phyloP scores from a whole-genome alignment of 2,113 vertebrate genomes.

The Lepus europaeus region DNA sequence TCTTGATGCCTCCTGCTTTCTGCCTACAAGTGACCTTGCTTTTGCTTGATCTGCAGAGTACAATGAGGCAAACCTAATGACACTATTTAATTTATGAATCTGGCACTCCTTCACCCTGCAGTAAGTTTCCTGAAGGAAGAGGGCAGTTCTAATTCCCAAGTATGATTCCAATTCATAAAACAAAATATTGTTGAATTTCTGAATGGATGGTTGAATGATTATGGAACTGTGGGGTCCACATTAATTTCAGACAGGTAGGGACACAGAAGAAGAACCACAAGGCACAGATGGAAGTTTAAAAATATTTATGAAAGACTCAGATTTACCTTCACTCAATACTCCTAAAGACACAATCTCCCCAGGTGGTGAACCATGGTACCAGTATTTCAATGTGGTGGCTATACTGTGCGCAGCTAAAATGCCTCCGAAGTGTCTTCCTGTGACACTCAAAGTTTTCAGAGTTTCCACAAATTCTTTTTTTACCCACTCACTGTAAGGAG shows the following conservation, averaged over 20 bases:
- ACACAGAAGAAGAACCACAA: neutral
- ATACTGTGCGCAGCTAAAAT: constrained; percentile 89
- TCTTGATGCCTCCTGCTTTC: no score
- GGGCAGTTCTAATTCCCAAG: neutral
- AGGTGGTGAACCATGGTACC: constrained; percentile 87
- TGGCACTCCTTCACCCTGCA: neutral
- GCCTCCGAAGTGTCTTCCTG: constrained; percentile 66
- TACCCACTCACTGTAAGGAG: constrained; percentile 90
- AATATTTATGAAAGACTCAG: neutral
- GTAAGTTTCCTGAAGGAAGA: neutral
- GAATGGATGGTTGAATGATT: neutral
- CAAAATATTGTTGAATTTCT: neutral
- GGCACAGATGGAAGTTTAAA: neutral
- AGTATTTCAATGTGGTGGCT: constrained; percentile 89
- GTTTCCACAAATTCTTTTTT: constrained; percentile 86
- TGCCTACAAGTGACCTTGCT: neutral
- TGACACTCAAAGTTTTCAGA: constrained; percentile 73
- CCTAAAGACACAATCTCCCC: constrained; percentile 92
- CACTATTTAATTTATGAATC: neutral
- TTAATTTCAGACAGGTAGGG: neutral
- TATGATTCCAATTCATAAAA: neutral
- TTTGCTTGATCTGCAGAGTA: neutral
- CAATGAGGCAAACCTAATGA: neutral
- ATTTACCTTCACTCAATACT: constrained; percentile 90
- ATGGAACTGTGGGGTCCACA: no score